phyloP scores from a whole-genome alignment of 2,797 vertebrate species.

The Coregonus ussuriensis region DNA sequence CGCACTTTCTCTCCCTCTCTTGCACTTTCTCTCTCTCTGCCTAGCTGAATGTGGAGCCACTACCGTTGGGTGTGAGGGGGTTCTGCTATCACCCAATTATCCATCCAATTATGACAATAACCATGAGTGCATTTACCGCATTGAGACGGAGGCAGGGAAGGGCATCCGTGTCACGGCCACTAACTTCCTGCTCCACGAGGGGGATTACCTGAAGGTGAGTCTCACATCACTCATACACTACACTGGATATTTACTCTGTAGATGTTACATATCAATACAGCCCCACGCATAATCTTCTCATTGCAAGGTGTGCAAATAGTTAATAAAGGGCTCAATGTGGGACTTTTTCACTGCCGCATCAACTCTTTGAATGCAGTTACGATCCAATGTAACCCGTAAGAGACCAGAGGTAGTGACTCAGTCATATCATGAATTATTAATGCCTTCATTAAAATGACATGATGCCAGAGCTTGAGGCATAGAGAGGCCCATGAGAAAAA shows the following conservation, averaged over 20 bases:
- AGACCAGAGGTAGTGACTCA: neutral
- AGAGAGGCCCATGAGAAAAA: neutral
- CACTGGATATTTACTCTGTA: neutral
- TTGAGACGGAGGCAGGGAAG: constrained; percentile 92
- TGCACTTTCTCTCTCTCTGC: neutral
- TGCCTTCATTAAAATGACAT: neutral
- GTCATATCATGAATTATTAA: neutral
- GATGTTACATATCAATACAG: neutral
- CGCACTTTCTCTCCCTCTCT: neutral
- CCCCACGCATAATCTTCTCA: neutral
- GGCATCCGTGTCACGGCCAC: constrained; percentile 87
- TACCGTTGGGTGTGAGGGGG: constrained; percentile 88
- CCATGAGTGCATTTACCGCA: constrained; percentile 96
- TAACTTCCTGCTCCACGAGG: constrained; percentile 86
- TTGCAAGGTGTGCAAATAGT: neutral
- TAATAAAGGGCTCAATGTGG: neutral
- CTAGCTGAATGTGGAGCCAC: constrained; percentile 95
- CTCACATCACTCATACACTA: neutral
- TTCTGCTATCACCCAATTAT: constrained; percentile 95
- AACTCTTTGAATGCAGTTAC: neutral
- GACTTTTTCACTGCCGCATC: neutral
- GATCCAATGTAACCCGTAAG: neutral
- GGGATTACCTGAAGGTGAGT: constrained; percentile 91
- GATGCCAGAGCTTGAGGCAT: neutral
- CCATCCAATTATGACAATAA: constrained; percentile 96